Percentiles rank a stretch among this genome's conserved stretches.
phyloP scores from a whole-genome alignment of 2,797 vertebrate species.

The Psittacula echo region DNA sequence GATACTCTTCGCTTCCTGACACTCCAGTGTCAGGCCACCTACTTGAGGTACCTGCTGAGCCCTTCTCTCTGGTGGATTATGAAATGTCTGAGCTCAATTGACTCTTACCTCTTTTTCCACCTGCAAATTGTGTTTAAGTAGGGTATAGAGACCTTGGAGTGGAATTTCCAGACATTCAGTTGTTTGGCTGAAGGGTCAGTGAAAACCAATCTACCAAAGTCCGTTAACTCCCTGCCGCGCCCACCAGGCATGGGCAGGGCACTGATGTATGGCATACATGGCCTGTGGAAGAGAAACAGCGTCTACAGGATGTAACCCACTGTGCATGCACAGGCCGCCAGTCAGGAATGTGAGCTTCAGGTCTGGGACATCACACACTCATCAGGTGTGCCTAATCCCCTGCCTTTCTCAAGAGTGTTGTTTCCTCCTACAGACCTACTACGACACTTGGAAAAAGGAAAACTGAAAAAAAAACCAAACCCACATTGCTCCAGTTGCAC shows the following conservation, averaged over 20 bases:
- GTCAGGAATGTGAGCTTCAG: background rate
- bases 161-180: background rate
- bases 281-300: no score
- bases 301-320: rapidly evolving
- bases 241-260: background rate
- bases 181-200: background rate
- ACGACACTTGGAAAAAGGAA: background rate
- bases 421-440: background rate
- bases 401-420: background rate
- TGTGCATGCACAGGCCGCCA: rapidly evolving
- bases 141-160: background rate
- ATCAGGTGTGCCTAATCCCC: rapidly evolving
- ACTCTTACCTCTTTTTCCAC: rapidly evolving
- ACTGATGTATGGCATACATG: rapidly evolving
- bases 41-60: background rate
- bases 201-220: no score
- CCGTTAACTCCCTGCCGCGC: no score
- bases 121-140: background rate
- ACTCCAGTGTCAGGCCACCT: rapidly evolving
- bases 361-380: background rate
- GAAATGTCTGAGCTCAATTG: rapidly evolving
- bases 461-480: background rate
- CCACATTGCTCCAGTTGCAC: no score
- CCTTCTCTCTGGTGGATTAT: background rate
- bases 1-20: background rate